Evolutionary conservation across 2,797 vertebrate species (phyloP).

Genomic region (Neosilurus hyrtlii): DNA sequence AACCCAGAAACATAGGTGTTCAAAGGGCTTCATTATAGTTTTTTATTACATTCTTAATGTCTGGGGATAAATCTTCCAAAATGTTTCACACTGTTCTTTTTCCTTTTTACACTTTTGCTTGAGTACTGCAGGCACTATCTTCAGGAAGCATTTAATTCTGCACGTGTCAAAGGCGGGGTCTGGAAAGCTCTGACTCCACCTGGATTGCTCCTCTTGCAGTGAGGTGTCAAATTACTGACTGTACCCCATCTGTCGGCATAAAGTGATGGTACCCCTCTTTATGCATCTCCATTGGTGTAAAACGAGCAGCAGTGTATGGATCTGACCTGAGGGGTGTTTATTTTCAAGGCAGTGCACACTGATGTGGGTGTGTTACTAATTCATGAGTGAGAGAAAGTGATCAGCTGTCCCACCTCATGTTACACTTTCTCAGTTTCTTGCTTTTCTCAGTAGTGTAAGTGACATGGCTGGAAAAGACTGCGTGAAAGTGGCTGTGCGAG

Average conservation of each 20-base stretch:
- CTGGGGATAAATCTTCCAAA: too few species aligned
- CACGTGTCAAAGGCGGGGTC: background rate
- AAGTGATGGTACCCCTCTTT: background rate
- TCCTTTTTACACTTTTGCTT: too few species aligned
- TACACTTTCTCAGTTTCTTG: conserved; percentile 33
- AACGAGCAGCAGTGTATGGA: too few species aligned
- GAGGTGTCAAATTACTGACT: background rate
- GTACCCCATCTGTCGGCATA: background rate
- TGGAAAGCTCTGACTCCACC: background rate
- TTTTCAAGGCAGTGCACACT: background rate
- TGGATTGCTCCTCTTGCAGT: background rate
- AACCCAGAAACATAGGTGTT: too few species aligned
- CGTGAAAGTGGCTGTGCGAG: conserved; percentile 79
- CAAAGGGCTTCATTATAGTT: too few species aligned
- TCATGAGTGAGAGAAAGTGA: conserved; percentile 46
- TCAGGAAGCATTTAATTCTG: too few species aligned
- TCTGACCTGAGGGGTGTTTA: background rate
- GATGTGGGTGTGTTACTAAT: conserved; percentile 51
- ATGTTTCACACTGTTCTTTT: too few species aligned
- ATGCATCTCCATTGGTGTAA: background rate
- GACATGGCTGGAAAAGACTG: conserved; percentile 72
- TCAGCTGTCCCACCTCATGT: conserved; percentile 38
- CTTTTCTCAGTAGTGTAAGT: conserved; percentile 50
- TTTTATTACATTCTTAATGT: too few species aligned
- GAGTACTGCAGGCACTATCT: background rate